These are phyloP conservation scores for Lagenorhynchus albirostris DNA, from an alignment of 2,113 vertebrate species.

Conservation along the genomic window DNA sequence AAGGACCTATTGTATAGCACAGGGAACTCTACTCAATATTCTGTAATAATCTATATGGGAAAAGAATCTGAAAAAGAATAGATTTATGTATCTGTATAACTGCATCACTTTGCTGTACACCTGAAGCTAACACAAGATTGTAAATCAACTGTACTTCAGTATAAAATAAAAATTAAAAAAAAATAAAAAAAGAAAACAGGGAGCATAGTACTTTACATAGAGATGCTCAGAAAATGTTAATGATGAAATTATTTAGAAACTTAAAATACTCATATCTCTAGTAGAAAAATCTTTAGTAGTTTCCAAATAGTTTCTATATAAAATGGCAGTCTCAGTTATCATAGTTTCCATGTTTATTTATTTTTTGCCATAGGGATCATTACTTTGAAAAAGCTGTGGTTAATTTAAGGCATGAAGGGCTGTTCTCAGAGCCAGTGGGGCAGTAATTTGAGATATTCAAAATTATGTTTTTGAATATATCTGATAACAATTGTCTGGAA, in stretches of 20 bases:
- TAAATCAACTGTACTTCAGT: neutral
- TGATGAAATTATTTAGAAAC: neutral
- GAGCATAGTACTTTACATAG: neutral
- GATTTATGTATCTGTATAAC: neutral
- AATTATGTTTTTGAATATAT: neutral
- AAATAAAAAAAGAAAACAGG: neutral
- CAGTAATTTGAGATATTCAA: neutral
- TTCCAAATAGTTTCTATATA: constrained; percentile 11
- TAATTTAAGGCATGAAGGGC: neutral
- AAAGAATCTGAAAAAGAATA: neutral
- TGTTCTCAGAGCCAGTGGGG: neutral
- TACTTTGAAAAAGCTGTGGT: neutral
- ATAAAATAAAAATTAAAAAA: neutral
- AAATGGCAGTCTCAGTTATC: neutral
- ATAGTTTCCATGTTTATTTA: neutral
- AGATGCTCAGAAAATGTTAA: neutral
- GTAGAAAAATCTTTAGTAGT: neutral
- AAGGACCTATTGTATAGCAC: neutral
- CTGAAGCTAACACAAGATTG: neutral
- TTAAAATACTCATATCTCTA: neutral
- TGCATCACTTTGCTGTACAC: neutral
- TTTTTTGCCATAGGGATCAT: neutral
- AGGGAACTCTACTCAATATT: neutral
- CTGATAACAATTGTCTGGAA: neutral
- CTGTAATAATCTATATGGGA: neutral